phyloP scores from a whole-genome alignment of 2,797 vertebrate genomes.

The Helarctos malayanus region DNA sequence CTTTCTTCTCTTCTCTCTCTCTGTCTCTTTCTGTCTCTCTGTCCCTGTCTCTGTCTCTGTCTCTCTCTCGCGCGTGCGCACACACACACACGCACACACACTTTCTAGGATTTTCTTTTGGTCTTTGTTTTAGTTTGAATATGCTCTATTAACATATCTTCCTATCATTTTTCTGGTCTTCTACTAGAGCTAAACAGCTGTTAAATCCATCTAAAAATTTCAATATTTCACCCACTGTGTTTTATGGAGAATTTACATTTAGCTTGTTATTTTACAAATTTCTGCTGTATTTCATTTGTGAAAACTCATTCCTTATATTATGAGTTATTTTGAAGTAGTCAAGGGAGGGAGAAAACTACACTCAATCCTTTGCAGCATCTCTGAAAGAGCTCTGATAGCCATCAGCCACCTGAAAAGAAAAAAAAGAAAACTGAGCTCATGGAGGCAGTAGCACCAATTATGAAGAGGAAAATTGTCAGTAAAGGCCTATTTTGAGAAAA shows the following conservation, averaged over 20 bases:
- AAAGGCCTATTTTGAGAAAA: conserved; percentile 59
- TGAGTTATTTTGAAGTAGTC: neutral
- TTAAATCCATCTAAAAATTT: neutral
- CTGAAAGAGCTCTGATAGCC: neutral
- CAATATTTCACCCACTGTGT: neutral
- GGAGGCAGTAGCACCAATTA: neutral
- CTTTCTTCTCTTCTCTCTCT: neutral
- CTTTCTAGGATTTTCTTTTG: neutral
- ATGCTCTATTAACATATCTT: neutral
- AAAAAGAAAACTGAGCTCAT: neutral
- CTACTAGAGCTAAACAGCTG: neutral
- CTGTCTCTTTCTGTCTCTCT: fast-evolving
- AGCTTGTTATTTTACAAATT: neutral
- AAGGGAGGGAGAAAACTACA: neutral
- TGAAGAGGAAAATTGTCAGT: conserved; percentile 30
- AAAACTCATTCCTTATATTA: neutral
- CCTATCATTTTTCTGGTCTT: neutral
- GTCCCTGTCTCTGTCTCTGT: neutral
- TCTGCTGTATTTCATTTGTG: neutral
- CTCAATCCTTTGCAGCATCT: neutral
- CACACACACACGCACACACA: neutral
- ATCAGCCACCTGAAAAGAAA: neutral
- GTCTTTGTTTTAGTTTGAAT: neutral
- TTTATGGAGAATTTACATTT: neutral
- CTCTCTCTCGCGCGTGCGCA: no score